Percentiles rank a stretch among this genome's conserved stretches.
phyloP scores from a whole-genome alignment of 2,888 invertebrate genomes.

The Matsumyia berberina region DNA sequence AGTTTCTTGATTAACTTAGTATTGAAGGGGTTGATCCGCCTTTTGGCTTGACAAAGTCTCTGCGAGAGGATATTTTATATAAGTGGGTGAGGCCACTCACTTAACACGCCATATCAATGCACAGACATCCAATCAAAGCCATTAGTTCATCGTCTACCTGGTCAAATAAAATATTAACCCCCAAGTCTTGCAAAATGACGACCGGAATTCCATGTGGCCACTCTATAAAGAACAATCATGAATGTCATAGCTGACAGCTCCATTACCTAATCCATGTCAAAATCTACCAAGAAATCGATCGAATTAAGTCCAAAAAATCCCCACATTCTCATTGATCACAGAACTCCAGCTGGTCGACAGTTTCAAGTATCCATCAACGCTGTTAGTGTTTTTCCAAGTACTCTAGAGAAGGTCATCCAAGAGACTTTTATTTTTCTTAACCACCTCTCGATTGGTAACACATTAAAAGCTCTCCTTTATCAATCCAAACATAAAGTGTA shows the following conservation, averaged over 20 bases:
- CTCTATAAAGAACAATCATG: neutral
- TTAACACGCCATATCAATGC: no score
- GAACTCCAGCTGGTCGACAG: constrained; percentile 11
- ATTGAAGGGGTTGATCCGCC: no score
- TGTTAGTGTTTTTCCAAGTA: constrained; percentile 1
- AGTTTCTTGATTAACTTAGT: no score
- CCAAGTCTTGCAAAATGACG: no score
- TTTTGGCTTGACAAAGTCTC: no score
- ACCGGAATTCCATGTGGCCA: no score
- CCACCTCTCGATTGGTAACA: constrained; percentile 11
- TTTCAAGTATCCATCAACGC: constrained; percentile 7
- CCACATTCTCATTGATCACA: constrained; percentile 16
- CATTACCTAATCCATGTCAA: constrained; percentile 5
- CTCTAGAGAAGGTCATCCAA: constrained; percentile 23
- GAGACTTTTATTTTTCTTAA: neutral
- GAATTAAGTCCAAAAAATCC: neutral
- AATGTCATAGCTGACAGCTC: constrained; percentile 16
- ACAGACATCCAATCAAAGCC: no score
- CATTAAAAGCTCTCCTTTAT: constrained; percentile 9
- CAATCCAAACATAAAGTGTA: constrained; percentile 14
- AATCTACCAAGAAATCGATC: neutral
- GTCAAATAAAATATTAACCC: no score
- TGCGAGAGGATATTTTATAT: no score
- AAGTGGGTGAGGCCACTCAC: no score
- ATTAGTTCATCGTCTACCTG: no score